Evolutionary conservation across 2,888 invertebrate genomes (phyloP), one percentile per base, ranked within the genome.

Genomic region (Acanthoscelides obtectus): DNA sequence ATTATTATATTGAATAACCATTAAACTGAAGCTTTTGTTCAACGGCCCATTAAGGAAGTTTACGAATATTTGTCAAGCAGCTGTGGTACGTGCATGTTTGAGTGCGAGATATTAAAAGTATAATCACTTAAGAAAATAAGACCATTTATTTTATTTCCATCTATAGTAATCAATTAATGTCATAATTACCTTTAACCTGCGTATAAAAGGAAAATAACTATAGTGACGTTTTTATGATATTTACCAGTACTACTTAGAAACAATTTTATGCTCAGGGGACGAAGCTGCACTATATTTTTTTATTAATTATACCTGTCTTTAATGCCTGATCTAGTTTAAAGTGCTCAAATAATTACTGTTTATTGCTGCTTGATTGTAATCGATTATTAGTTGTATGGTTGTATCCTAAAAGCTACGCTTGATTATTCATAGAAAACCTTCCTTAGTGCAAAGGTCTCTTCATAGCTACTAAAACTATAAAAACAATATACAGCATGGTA

Each of bases 201-300:
- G 75, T 75, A 73, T 69, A 72, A 71, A 72, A 75, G 71, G 76
- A 74, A 76, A 77, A 76, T 76, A 76, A 75, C 73, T 70, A 67
- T 70, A 74, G 72, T 77, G 75, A 77, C 75, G 75, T 74, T 76
- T 75, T 75, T 73, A 75, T 72, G 70, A 71, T 74, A 77, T 75
- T 75, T 75, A 75, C 45, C 45, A 45, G 1, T 45, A 17, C 73
- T 71, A 74, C 71, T 71, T 67, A 74, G 74, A 76, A 76, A 71
- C 72, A 76, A 76, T 75, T 76, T 76, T 72, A 71, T 74, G 45
- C 45, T 45, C 45, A 45, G 45, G 45, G 45, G 45, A 45, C 45
- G 45, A 45, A 45, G 45, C 45, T 45, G 45, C 17, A 12, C 45
- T 45, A 45, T 45, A 45, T 45, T 12, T 45, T 45, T 45, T 45